These are phyloP conservation scores for Metridium senile DNA, from an alignment of 92 coral and sea anemone genomes.

Conservation along the genomic window DNA sequence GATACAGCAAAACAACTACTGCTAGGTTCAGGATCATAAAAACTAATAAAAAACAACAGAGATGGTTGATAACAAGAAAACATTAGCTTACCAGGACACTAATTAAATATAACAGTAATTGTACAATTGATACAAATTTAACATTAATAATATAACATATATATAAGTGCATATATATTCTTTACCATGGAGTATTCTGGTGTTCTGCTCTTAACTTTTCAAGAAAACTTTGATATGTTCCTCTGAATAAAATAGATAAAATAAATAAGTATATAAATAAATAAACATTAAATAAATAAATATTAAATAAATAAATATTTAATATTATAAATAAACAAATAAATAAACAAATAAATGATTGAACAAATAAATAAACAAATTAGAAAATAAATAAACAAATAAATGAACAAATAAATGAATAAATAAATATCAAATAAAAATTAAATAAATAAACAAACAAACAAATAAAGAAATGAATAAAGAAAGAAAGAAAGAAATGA, in stretches of 20 bases:
- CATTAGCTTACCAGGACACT: not conserved
- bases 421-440: too few relatives aligned
- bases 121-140: too few relatives aligned
- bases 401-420: too few relatives aligned
- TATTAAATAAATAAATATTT: too few relatives aligned
- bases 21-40: conserved; percentile 76
- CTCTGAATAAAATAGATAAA: conserved; percentile 33
- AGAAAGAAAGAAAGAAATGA: too few relatives aligned
- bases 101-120: not conserved
- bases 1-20: conserved; percentile 77
- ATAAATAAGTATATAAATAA: not conserved
- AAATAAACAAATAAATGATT: too few relatives aligned
- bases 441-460: too few relatives aligned
- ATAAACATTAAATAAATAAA: not conserved
- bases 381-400: too few relatives aligned
- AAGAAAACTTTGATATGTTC: conserved; percentile 64
- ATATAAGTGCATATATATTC: not conserved
- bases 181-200: conserved; percentile 75
- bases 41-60: conserved; percentile 44
- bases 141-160: too few relatives aligned
- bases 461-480: too few relatives aligned
- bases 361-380: too few relatives aligned
- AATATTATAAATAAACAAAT: too few relatives aligned
- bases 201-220: conserved; percentile 69
- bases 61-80: not conserved